Evolutionary conservation across 2,113 vertebrate genomes (phyloP), one percentile per base, ranked within the genome.

Genomic region (Lonchura striata): DNA sequence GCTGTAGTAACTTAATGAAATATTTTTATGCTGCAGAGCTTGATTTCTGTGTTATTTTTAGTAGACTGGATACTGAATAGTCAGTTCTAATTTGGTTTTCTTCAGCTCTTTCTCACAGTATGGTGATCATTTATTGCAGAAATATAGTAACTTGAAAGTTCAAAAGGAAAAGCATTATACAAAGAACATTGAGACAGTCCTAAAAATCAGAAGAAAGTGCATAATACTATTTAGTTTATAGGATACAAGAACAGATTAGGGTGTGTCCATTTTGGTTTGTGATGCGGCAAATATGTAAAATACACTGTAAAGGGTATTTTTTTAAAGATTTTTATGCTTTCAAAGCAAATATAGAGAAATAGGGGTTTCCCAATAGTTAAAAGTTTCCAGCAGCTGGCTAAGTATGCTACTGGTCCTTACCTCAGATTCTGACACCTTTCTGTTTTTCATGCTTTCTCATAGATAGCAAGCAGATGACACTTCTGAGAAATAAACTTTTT

Each of bases 41-140:
- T 92, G 56, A 89, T 75, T 94, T 88, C 69, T 10, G 16, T 68
- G 53, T 31, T 95, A 82, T 84, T 95, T 96, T 92, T 91, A 92
- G 84, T 54, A 81, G 35, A 52, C 17, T 53, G 68, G 47, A 74
- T 66, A 90, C 80, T 57, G 49, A 90, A 75, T 20, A 81, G 68
- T 90, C 53, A 68, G 21, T 80, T 95, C 57, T 81, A 71, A 91
- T 90, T 89, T 71, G 27, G 17, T 52, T 91, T 82, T 76, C 50
- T 70, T 77, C n/a, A 46, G n/a, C 69, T 84, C 54, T 60, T 91
- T 83, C 42, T 77, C 44, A 47, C 23, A 65, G 31, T 31, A 46
- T 27, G 11, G 4, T 68, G 52, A 80, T 82, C 91, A 61, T 79
- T 87, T 80, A 28, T 57, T 77, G 64, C 42, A 68, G 31, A 84